Base-by-base conservation (phyloP, 2,113 vertebrate genomes). In the Taxidea taxus region DNA sequence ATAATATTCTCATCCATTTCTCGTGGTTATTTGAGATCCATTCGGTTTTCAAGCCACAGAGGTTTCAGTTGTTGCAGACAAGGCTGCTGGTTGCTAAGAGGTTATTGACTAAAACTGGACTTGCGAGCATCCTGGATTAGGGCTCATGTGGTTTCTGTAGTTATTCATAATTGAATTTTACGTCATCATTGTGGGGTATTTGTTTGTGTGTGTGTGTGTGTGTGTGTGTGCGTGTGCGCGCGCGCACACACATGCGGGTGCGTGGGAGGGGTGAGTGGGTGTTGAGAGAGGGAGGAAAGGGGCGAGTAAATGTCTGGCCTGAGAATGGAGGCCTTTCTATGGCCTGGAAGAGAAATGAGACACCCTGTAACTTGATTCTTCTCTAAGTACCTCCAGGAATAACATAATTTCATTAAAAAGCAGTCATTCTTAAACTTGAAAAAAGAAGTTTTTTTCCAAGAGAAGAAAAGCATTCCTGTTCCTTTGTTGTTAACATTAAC, bases 351-450 rank as follows among this genome's bases (percentile, higher is more conserved):
- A 80, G 20, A 87, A 98, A 92, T 3, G 64, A 97, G 95, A 77
- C 42, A 87, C 31, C 4, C 66, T 0, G 8, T 96, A 94, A 98
- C 88, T 62, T 39, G 64, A 87, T 54, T 97, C 89, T 97, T 84
- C 78, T 93, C 42, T 0, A 25, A 92, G 16, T 74, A 91, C 87
- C 96, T 98, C 97, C 97, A 98, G 95, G 42, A 98, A 91, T 42
- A 95, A 97, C 21, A 92, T 51, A 94, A 98, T 27, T 98, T 85
- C 42, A 85, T 97, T 98, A 94, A 77, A 92, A 96, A 96, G 2
- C 54, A 94, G 86, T 83, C 95, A 87, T 89, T 98, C 96, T 97
- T 91, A 97, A 88, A 90, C 42, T 90, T 86, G 60, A 95, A 90
- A 95, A 94, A 92, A 97, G 60, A 1, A 21, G 92, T 97, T 94